These are phyloP conservation scores for Plebejus anna DNA, from an alignment of 2,888 invertebrate species.

Conservation along the genomic window DNA sequence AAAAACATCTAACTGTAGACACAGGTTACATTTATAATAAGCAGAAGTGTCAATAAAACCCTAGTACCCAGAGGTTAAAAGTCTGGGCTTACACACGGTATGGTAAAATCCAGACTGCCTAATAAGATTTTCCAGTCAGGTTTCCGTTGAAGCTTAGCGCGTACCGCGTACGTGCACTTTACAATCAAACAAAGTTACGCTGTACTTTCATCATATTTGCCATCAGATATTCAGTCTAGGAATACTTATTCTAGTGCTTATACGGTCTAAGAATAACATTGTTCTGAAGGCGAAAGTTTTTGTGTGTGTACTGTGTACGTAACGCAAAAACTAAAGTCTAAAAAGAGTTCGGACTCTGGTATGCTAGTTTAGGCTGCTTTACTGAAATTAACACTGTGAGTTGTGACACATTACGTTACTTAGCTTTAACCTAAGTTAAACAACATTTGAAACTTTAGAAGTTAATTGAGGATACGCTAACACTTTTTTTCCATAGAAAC, in stretches of 20 bases:
- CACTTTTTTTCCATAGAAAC: no score
- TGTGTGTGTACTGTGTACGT: no score
- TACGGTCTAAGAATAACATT: background rate
- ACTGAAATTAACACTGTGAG: no score
- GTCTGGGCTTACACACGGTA: background rate
- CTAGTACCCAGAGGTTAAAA: background rate
- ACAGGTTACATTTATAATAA: background rate
- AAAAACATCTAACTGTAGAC: no score
- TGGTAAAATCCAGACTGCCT: constrained; percentile 9
- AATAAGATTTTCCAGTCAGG: constrained; percentile 19
- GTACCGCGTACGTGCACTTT: constrained; percentile 10
- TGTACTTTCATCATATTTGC: constrained; percentile 6
- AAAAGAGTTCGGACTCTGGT: no score
- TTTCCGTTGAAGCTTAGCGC: constrained; percentile 9
- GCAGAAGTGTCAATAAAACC: background rate
- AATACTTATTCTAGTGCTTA: background rate
- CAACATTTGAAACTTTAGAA: no score
- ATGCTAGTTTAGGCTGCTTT: no score
- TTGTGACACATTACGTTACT: no score
- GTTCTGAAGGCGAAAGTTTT: no score
- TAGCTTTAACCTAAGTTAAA: no score
- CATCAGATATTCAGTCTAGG: background rate
- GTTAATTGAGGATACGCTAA: no score
- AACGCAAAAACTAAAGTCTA: no score
- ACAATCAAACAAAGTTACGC: background rate